phyloP scores from a whole-genome alignment of 2,888 invertebrate species.

The Spodoptera picta region DNA sequence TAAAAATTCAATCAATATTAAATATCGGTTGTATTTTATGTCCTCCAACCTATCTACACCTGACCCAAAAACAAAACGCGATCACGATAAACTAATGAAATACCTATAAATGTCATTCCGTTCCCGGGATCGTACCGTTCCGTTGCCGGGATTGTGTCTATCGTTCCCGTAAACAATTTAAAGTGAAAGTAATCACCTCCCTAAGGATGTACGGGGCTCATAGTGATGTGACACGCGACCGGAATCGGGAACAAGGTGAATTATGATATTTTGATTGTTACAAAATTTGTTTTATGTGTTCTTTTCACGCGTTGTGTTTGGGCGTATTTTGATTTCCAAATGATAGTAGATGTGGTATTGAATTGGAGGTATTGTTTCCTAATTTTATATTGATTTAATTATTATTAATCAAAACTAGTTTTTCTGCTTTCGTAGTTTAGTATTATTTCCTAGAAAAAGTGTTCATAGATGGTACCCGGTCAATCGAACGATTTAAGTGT shows the following conservation, averaged over 20 bases:
- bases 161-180: constrained; percentile 25
- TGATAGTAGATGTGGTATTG: no score
- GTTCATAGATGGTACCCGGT: no score
- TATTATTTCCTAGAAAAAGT: no score
- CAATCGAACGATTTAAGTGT: no score
- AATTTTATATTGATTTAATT: no score
- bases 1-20: neutral
- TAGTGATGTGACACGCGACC: constrained; percentile 27
- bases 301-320: neutral
- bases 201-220: constrained; percentile 32
- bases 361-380: no score
- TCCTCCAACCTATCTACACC: constrained; percentile 2
- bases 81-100: constrained; percentile 34
- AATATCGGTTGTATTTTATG: neutral
- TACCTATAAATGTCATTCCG: constrained; percentile 24
- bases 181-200: constrained; percentile 45
- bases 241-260: constrained; percentile 1
- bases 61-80: constrained; percentile 16
- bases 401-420: no score
- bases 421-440: no score
- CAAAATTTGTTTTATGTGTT: constrained; percentile 1
- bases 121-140: constrained; percentile 5
- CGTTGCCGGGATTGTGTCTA: constrained; percentile 8
- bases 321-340: no score
- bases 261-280: constrained; percentile 6